These are phyloP conservation scores for Cyclophora punctaria DNA, from an alignment of 2,888 invertebrate genomes.

Conservation along the genomic window DNA sequence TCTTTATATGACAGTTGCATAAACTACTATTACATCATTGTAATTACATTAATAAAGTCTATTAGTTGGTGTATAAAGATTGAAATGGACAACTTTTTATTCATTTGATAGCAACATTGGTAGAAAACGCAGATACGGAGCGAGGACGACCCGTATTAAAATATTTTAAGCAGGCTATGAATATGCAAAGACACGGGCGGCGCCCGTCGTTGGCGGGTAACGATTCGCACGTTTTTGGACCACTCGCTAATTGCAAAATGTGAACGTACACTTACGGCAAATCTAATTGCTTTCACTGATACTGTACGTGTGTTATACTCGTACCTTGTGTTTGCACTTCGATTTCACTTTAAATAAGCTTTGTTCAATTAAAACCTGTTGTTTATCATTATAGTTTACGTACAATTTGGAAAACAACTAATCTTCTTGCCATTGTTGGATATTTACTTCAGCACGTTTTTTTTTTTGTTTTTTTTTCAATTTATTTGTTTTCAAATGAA, in stretches of 20 bases:
- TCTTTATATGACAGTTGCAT: too few species aligned
- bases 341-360: constrained; percentile 23
- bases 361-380: too few species aligned
- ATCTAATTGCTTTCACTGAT: constrained; percentile 70
- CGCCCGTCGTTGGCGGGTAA: constrained; percentile 61
- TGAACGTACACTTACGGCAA: constrained; percentile 70
- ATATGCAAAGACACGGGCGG: constrained; percentile 74
- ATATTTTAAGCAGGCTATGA: constrained; percentile 75
- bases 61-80: too few species aligned
- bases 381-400: too few species aligned
- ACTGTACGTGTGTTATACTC: constrained; percentile 21
- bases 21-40: too few species aligned
- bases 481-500: too few species aligned
- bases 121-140: constrained; percentile 56
- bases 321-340: constrained; percentile 47
- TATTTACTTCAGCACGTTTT: too few species aligned
- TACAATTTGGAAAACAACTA: too few species aligned
- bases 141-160: constrained; percentile 66
- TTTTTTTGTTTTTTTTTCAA: too few species aligned
- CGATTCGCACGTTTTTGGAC: constrained; percentile 74
- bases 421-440: too few species aligned
- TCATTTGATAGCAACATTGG: constrained; percentile 57
- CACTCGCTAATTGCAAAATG: constrained; percentile 72
- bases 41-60: too few species aligned
- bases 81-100: constrained; percentile 28